These are phyloP conservation scores for Drosophila ananassae DNA, from an alignment of 1,140 invertebrate genomes.

Conservation along the genomic window DNA sequence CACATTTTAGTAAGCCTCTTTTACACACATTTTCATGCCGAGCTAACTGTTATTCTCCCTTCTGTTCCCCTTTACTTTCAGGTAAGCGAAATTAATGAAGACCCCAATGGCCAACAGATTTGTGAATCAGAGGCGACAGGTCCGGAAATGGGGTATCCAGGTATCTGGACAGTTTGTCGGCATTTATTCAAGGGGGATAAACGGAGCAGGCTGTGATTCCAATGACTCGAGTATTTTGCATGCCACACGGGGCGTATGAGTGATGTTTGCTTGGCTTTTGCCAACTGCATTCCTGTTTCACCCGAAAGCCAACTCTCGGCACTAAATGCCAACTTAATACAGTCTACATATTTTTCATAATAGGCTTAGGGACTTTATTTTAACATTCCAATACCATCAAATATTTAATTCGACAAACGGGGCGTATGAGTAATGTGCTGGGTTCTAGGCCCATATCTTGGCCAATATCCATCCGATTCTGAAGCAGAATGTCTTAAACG, in stretches of 20 bases:
- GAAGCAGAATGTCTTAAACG: too few relatives aligned
- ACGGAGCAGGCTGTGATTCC: neutral
- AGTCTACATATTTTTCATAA: too few relatives aligned
- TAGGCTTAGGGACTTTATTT: too few relatives aligned
- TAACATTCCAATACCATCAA: too few relatives aligned
- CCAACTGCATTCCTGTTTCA: neutral
- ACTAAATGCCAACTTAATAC: too few relatives aligned
- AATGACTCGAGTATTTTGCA: neutral
- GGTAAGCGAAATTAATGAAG: constrained; percentile 68
- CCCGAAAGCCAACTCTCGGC: too few relatives aligned
- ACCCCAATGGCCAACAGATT: constrained; percentile 60
- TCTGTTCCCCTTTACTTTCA: constrained; percentile 50
- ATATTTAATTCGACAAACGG: too few relatives aligned
- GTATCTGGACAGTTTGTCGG: constrained; percentile 34
- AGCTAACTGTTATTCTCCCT: constrained; percentile 19
- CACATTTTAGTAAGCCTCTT: constrained; percentile 3
- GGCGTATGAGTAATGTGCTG: too few relatives aligned
- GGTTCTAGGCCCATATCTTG: too few relatives aligned
- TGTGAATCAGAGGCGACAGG: constrained; percentile 7
- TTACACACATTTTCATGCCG: constrained; percentile 40
- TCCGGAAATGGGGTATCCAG: constrained; percentile 1
- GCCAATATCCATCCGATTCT: too few relatives aligned
- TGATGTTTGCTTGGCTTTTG: constrained; percentile 1
- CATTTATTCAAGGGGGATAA: constrained; percentile 14
- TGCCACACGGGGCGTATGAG: constrained; percentile 11